A percentile compares a stretch with the other conserved stretches of the same genome.
phyloP scores from a whole-genome alignment of 2,888 invertebrate genomes.

The Synanthedon andrenaeformis region DNA sequence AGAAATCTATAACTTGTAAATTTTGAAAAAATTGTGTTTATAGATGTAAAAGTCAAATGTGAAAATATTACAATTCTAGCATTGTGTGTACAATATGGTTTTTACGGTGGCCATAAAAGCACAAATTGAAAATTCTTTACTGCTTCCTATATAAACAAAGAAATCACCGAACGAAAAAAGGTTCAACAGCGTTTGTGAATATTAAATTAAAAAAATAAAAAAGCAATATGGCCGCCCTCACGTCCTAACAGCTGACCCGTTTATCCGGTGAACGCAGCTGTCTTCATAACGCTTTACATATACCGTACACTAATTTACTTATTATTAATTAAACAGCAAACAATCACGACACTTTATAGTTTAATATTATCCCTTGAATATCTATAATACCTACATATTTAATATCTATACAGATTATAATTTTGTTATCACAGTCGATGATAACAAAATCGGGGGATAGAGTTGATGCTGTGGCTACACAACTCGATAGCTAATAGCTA shows the following conservation, averaged over 20 bases:
- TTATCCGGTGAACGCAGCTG: constrained; percentile 13
- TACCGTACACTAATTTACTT: not conserved
- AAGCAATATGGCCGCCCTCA: constrained; percentile 7
- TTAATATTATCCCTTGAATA: not conserved
- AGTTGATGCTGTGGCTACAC: not conserved
- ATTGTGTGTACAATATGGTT: too few species aligned
- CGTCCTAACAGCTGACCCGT: constrained; percentile 13
- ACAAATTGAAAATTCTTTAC: too few species aligned
- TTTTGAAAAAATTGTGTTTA: too few species aligned
- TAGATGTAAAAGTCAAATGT: too few species aligned
- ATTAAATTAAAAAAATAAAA: not conserved
- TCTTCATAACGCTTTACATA: constrained; percentile 2
- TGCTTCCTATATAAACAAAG: not conserved
- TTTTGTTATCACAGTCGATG: not conserved
- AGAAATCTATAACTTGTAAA: too few species aligned
- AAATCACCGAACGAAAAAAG: too few species aligned
- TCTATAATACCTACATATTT: not conserved
- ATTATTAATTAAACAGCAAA: not conserved
- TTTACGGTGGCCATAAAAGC: too few species aligned
- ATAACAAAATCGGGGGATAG: not conserved
- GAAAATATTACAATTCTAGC: too few species aligned
- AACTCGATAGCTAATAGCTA: too few species aligned
- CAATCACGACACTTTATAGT: not conserved
- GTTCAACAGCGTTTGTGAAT: too few species aligned
- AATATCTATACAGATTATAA: not conserved